phyloP scores from a whole-genome alignment of 2,888 invertebrate genomes.

The Schrankia costaestrigalis region DNA sequence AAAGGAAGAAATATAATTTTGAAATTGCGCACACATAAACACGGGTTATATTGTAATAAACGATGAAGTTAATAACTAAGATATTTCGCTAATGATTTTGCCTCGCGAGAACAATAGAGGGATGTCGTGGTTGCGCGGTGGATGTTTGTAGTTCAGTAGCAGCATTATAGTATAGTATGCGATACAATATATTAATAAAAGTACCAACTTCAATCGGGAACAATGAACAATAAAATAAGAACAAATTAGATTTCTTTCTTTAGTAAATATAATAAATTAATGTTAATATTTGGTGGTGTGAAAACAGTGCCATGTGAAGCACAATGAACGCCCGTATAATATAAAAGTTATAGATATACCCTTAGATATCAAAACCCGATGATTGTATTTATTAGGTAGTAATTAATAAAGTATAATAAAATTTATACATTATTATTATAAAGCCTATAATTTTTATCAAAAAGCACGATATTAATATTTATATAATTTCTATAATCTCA shows the following conservation, averaged over 20 bases:
- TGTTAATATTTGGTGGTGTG: constrained; percentile 34
- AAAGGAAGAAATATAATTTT: constrained; percentile 55
- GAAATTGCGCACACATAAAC: constrained; percentile 7
- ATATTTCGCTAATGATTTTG: constrained; percentile 9
- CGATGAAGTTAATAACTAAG: constrained; percentile 11
- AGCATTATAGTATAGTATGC: constrained; percentile 14
- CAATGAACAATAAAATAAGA: constrained; percentile 38
- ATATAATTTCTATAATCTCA: constrained; percentile 24
- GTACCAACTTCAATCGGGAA: constrained; percentile 38
- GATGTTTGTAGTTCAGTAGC: constrained; percentile 24
- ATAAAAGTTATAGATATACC: constrained; percentile 20
- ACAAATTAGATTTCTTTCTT: constrained; percentile 50
- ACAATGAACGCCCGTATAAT: constrained; percentile 37
- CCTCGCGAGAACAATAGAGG: constrained; percentile 15
- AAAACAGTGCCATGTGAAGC: constrained; percentile 36
- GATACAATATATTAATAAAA: constrained; percentile 16
- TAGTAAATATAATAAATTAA: constrained; percentile 35
- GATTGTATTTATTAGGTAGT: constrained; percentile 19
- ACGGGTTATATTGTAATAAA: constrained; percentile 16
- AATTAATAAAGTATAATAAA: constrained; percentile 12
- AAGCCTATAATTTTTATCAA: constrained; percentile 21
- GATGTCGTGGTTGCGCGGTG: constrained; percentile 13
- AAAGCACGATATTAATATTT: constrained; percentile 28
- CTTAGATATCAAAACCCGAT: constrained; percentile 25
- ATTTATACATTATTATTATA: constrained; percentile 8